Conservation (phyloP, 2,888 invertebrate genomes). For the Amphiduros pacificus region DNA sequence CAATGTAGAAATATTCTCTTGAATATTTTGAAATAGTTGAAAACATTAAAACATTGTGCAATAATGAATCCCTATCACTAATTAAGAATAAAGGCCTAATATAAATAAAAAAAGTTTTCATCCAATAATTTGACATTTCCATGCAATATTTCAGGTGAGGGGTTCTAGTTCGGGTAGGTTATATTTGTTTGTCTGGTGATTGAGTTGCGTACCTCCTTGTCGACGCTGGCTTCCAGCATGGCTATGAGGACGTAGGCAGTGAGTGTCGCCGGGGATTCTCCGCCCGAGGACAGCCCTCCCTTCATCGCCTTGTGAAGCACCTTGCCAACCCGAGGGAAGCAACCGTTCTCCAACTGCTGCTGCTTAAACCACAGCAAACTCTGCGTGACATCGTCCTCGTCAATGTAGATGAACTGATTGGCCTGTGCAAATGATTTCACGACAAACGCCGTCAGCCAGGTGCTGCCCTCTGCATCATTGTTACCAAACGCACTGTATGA, state of each 20-base stretch:
- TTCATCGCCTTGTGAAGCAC: slow-evolving; percentile 43
- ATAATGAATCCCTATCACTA: no score
- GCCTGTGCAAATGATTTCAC: slow-evolving; percentile 73
- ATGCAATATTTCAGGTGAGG: no score
- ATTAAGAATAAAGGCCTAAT: no score
- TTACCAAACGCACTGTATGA: slow-evolving; percentile 58
- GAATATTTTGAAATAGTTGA: no score
- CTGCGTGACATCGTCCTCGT: slow-evolving; percentile 60
- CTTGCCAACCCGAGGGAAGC: slow-evolving; percentile 64
- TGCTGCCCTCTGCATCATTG: slow-evolving; percentile 41
- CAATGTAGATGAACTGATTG: slow-evolving; percentile 62
- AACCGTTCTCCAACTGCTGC: slow-evolving; percentile 76
- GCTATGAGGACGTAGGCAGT: slow-evolving; percentile 54
- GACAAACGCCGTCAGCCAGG: slow-evolving; percentile 73
- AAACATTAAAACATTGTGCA: no score
- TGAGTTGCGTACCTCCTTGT: slow-evolving; percentile 36
- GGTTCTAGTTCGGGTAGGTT: no score
- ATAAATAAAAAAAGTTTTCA: no score
- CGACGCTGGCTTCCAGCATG: slow-evolving; percentile 43
- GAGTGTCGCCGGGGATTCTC: slow-evolving; percentile 34
- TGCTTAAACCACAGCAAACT: slow-evolving; percentile 40
- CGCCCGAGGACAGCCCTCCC: slow-evolving; percentile 41
- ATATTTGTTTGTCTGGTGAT: neutral
- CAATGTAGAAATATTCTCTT: no score
- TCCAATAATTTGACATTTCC: no score